Conservation (phyloP, 1,140 invertebrate species). For the Neotoxoptera formosana region DNA sequence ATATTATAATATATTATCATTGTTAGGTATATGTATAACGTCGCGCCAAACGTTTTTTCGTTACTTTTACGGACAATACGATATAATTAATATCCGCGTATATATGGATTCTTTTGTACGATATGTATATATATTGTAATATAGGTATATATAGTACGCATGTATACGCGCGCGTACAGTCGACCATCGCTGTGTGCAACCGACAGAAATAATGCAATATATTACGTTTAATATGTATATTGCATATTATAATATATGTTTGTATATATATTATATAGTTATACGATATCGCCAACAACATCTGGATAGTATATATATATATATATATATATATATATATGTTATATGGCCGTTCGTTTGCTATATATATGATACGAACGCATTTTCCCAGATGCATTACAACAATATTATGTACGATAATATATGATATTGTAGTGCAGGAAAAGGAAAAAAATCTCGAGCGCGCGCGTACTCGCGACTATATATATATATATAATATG, state of each 20-base stretch:
- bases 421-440: neutral
- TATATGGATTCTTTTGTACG: neutral
- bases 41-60: neutral
- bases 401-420: conserved; percentile 1
- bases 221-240: neutral
- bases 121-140: neutral
- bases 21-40: too few species aligned
- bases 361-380: neutral
- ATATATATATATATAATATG: neutral
- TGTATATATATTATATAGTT: too few species aligned
- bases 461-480: neutral
- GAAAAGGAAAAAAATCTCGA: neutral
- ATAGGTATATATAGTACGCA: neutral
- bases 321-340: neutral
- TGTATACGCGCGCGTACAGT: neutral
- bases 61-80: neutral
- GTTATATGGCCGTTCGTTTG: neutral
- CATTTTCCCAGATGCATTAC: neutral
- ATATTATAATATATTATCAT: too few species aligned
- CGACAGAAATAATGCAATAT: neutral
- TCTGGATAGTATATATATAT: neutral
- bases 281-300: neutral
- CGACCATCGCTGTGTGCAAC: neutral
- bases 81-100: neutral
- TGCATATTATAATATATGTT: neutral